phyloP scores from a whole-genome alignment of 2,888 invertebrate genomes.

The Diabrotica balteata region DNA sequence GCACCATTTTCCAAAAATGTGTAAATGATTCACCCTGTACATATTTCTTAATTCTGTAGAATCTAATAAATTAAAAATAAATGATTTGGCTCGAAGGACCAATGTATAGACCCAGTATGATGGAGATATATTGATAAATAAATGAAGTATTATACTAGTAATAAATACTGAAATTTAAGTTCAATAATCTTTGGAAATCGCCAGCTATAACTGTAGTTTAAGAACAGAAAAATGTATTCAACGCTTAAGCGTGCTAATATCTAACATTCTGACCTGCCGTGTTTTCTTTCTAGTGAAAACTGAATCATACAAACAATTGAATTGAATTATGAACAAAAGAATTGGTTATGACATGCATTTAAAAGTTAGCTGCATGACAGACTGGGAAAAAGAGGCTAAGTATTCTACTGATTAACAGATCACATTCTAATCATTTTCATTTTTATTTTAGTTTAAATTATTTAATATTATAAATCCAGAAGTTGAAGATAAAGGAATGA shows the following conservation, averaged over 20 bases:
- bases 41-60: too few species aligned
- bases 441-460: slow-evolving; percentile 26
- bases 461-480: neutral
- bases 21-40: too few species aligned
- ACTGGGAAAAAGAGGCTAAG: slow-evolving; percentile 27
- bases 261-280: slow-evolving; percentile 21
- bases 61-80: too few species aligned
- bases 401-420: slow-evolving; percentile 11
- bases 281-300: slow-evolving; percentile 35
- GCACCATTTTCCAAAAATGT: too few species aligned
- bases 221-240: slow-evolving; percentile 24
- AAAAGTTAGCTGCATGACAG: slow-evolving; percentile 13
- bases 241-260: slow-evolving; percentile 1
- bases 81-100: too few species aligned
- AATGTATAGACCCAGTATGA: too few species aligned
- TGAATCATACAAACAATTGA: slow-evolving; percentile 19
- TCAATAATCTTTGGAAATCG: too few species aligned
- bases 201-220: too few species aligned
- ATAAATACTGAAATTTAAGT: too few species aligned
- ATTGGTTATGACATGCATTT: slow-evolving; percentile 23
- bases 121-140: too few species aligned
- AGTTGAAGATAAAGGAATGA: slow-evolving; percentile 14
- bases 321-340: slow-evolving; percentile 6
- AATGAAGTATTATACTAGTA: too few species aligned
- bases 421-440: slow-evolving; percentile 22